phyloP scores from a whole-genome alignment of 2,797 vertebrate genomes.

The Otolemur crassicaudatus region DNA sequence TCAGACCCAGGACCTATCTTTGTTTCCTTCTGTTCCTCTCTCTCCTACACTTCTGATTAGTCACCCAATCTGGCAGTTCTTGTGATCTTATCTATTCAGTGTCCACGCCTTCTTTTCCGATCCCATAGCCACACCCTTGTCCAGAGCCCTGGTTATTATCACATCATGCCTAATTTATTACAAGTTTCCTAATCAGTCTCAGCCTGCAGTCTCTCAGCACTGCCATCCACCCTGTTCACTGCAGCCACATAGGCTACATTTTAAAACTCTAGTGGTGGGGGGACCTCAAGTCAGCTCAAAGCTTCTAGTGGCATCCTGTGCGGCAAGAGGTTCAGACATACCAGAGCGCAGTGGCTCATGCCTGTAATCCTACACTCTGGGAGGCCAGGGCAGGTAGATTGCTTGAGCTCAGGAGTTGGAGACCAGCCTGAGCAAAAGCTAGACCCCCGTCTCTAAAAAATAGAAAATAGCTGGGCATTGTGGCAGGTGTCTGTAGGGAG shows the following conservation, averaged over 20 bases:
- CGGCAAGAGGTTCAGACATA: not conserved
- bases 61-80: not conserved
- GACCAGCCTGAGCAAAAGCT: no score
- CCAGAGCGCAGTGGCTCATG: no score
- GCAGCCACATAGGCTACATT: not conserved
- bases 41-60: not conserved
- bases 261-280: not conserved
- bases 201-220: not conserved
- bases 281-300: not conserved
- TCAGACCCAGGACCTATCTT: conserved; percentile 31
- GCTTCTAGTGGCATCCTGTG: fast-evolving
- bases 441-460: no score
- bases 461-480: no score
- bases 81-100: not conserved
- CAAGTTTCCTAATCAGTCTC: not conserved
- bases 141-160: not conserved
- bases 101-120: not conserved
- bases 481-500: no score
- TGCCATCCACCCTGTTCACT: not conserved
- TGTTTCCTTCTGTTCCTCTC: not conserved
- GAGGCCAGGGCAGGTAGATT: no score
- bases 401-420: no score
- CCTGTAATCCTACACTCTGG: no score
- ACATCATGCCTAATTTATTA: conserved; percentile 11
- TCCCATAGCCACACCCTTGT: not conserved